Evolutionary conservation across 2,797 vertebrate species (phyloP), one percentile per base, ranked within the genome.

Genomic region (Channallabes apus): DNA sequence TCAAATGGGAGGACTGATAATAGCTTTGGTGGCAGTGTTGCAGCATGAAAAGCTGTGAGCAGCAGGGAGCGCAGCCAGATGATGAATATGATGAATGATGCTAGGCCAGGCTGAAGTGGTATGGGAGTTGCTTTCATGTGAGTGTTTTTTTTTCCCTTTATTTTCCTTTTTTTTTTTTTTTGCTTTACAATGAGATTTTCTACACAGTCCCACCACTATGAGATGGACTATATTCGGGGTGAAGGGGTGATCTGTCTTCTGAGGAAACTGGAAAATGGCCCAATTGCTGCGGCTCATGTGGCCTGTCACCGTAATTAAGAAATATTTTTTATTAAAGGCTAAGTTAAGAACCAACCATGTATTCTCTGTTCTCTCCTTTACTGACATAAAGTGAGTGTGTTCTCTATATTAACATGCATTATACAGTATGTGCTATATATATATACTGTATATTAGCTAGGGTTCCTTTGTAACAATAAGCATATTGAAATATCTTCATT

Each of bases 121-220:
- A 80, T 86, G 85, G 88, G 91, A 91, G 86, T 72, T 61, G 3
- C 80, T 82, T 87, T 87, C 27, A 78, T 85, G 67, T 77, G 56
- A 77, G 82, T 46, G 80, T 84, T 75, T 85, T 61, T 41, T 27
- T 64, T 54, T 69, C 7, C 35, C 2, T 54, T 22, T 81, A 77
- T 85, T 85, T 87, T 59, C 15, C 20, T 20, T 59, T 22, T 59
- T 59, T 59, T 51, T 59, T 62, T 62, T 62, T 24, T 9, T 7
- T 12, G 65, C 81, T 88, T 84, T 78, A n/a, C 18, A 90, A 92
- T 92, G 89, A 92, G 91, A 92, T 87, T 89, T 91, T 88, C n/a
- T 73, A 83, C 80, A 24, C 35, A 73, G n/a, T 87, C 88, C 85
- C 68, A 86, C 81, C 69, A 86, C 90, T 89, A 84, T 67, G 62